phyloP scores from a whole-genome alignment of 2,113 vertebrate species.

The Ancistrus triradiatus region DNA sequence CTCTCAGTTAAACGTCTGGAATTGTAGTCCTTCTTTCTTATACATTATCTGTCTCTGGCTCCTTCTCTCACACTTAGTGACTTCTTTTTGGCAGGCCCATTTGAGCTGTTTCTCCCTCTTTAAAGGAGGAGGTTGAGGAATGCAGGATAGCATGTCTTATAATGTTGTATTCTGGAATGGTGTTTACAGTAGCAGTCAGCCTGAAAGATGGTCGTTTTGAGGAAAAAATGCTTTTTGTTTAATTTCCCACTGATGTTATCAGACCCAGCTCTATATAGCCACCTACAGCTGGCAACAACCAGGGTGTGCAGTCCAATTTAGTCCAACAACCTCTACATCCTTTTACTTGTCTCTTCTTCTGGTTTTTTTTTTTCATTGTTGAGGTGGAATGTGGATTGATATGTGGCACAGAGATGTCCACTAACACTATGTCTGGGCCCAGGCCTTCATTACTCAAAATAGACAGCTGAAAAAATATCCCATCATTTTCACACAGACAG shows the following conservation, averaged over 20 bases:
- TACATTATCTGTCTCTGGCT: slow-evolving; percentile 24
- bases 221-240: slow-evolving; percentile 74
- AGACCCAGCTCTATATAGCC: slow-evolving; percentile 36
- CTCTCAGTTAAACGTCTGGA: slow-evolving; percentile 18
- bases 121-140: slow-evolving; percentile 57
- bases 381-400: slow-evolving; percentile 54
- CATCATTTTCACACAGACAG: slow-evolving; percentile 10
- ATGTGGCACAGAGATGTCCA: slow-evolving; percentile 49
- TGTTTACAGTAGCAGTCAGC: slow-evolving; percentile 77
- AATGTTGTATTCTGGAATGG: slow-evolving; percentile 66
- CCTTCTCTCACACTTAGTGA: slow-evolving; percentile 41
- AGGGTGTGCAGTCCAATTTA: slow-evolving; percentile 48
- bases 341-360: slow-evolving; percentile 1
- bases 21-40: slow-evolving; percentile 16
- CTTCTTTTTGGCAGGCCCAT: slow-evolving; percentile 50
- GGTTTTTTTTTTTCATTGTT: slow-evolving; percentile 24
- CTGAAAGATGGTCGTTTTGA: slow-evolving; percentile 74
- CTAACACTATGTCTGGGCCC: slow-evolving; percentile 46
- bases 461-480: slow-evolving; percentile 18
- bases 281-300: slow-evolving; percentile 46
- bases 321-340: slow-evolving; percentile 40
- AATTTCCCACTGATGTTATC: slow-evolving; percentile 71
- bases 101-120: slow-evolving; percentile 53
- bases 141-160: slow-evolving; percentile 67
- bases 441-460: slow-evolving; percentile 38